phyloP scores from a whole-genome alignment of 2,888 invertebrate genomes.

The Leucoma salicis region DNA sequence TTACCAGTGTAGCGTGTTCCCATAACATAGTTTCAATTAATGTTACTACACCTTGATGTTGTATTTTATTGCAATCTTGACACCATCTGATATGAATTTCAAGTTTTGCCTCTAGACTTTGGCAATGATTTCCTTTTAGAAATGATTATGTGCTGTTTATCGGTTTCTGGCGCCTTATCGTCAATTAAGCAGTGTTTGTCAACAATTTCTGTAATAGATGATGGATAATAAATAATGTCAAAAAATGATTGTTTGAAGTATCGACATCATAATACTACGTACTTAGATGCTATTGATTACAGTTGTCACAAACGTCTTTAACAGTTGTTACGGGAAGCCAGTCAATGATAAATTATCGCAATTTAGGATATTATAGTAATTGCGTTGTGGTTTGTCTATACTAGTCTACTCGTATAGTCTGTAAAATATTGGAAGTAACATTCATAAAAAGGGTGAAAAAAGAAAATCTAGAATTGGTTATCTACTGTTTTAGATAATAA shows the following conservation, averaged over 20 bases:
- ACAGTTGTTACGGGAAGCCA: no score
- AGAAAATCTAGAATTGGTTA: no score
- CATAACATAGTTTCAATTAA: slow-evolving; percentile 23
- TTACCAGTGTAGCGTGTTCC: slow-evolving; percentile 14
- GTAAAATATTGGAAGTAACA: no score
- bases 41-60: slow-evolving; percentile 3
- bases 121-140: neutral
- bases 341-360: no score
- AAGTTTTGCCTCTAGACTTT: slow-evolving; percentile 7
- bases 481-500: no score
- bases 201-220: neutral
- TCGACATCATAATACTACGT: no score
- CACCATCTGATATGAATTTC: slow-evolving; percentile 5
- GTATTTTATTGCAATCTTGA: slow-evolving; percentile 5
- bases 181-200: neutral
- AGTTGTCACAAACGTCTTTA: no score
- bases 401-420: no score
- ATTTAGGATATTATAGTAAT: no score
- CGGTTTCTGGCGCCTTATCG: slow-evolving; percentile 1
- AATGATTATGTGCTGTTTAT: neutral
- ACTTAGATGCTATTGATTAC: no score
- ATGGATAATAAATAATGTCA: neutral
- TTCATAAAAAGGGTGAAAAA: no score
- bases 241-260: neutral
- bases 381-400: no score